Evolutionary conservation across 2,888 invertebrate genomes (phyloP).

Genomic region (Watsonalla cultraria): DNA sequence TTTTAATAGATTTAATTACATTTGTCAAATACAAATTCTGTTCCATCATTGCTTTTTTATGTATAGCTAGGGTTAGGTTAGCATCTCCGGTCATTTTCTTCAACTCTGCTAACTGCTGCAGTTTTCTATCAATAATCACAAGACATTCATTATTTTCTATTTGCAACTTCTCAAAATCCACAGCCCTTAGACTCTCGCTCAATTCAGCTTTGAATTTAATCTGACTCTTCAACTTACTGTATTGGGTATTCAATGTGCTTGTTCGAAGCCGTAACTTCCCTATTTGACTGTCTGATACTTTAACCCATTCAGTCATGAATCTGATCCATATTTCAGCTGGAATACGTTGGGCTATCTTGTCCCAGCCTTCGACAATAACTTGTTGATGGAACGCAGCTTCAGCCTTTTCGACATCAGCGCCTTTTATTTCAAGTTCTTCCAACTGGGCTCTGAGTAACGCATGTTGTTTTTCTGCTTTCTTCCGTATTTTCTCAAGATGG

Average conservation of each 20-base stretch:
- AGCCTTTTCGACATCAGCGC: slow-evolving; percentile 69
- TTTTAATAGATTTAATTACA: slow-evolving; percentile 56
- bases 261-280: slow-evolving; percentile 79
- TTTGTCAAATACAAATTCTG: slow-evolving; percentile 63
- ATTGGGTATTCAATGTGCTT: slow-evolving; percentile 74
- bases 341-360: slow-evolving; percentile 79
- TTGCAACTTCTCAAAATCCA: slow-evolving; percentile 81
- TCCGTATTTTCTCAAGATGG: slow-evolving; percentile 41
- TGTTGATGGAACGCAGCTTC: slow-evolving; percentile 59
- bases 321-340: slow-evolving; percentile 80
- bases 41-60: slow-evolving; percentile 76
- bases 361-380: slow-evolving; percentile 73
- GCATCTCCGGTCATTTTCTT: slow-evolving; percentile 80
- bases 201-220: slow-evolving; percentile 77
- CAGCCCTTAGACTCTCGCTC: slow-evolving; percentile 76
- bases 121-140: slow-evolving; percentile 75
- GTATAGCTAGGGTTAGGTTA: slow-evolving; percentile 73
- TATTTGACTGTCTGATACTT: slow-evolving; percentile 71
- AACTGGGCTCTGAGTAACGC: slow-evolving; percentile 68
- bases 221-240: slow-evolving; percentile 73
- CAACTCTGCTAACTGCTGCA: slow-evolving; percentile 69
- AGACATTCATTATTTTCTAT: slow-evolving; percentile 79
- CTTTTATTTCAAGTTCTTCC: slow-evolving; percentile 76
- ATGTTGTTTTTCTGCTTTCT: slow-evolving; percentile 50
- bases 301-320: slow-evolving; percentile 81